Conservation (phyloP, 2,797 vertebrate genomes). For the Karalla daura region DNA sequence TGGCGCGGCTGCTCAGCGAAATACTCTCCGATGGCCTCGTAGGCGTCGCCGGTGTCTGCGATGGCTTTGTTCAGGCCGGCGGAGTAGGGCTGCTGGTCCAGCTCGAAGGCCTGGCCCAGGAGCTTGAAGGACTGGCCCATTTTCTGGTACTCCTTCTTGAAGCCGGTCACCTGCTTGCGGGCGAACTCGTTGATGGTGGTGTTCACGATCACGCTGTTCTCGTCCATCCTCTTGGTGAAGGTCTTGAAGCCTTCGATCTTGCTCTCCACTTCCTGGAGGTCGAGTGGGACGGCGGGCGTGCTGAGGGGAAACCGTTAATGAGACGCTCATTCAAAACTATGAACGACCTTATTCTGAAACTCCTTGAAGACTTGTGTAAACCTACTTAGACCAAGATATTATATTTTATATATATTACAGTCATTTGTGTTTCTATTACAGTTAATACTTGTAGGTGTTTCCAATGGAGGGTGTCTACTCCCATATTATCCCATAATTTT, state of each 20-base stretch:
- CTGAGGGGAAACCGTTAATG: conserved; percentile 64
- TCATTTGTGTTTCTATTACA: too few relatives aligned
- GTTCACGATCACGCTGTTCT: conserved; percentile 92
- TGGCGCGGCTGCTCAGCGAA: conserved; percentile 96
- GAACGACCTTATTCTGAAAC: conserved; percentile 16
- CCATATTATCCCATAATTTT: too few relatives aligned
- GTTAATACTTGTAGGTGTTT: too few relatives aligned
- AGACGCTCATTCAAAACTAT: background rate
- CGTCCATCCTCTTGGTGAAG: conserved; percentile 97
- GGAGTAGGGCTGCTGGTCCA: conserved; percentile 94
- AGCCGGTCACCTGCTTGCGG: conserved; percentile 93
- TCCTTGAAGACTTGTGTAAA: background rate
- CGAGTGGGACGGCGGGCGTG: conserved; percentile 85
- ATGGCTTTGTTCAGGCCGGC: conserved; percentile 92
- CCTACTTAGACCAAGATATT: background rate
- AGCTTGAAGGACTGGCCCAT: conserved; percentile 93
- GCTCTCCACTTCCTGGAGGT: conserved; percentile 94
- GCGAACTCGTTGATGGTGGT: conserved; percentile 91
- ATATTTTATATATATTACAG: conserved; percentile 19
- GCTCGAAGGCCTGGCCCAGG: conserved; percentile 92
- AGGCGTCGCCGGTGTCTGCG: conserved; percentile 92
- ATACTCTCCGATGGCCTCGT: conserved; percentile 93
- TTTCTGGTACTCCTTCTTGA: conserved; percentile 98
- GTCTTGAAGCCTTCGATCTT: conserved; percentile 93
- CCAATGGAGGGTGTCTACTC: too few relatives aligned